phyloP scores from a whole-genome alignment of 1,140 invertebrate species.

The Temnothorax nylanderi region DNA sequence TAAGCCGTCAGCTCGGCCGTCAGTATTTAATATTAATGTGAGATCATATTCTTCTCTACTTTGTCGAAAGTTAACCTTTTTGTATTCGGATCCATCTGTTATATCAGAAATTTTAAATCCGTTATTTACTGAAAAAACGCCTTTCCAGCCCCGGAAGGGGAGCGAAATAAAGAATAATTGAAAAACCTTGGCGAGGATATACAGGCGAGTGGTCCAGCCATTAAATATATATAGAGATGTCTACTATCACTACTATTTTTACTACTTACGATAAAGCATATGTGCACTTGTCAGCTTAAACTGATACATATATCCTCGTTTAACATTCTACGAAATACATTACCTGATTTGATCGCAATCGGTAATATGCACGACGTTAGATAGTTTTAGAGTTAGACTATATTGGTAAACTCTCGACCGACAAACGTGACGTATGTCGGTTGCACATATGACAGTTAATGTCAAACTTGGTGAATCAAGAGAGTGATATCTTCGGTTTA shows the following conservation, averaged over 20 bases:
- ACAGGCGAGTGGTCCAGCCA: not conserved
- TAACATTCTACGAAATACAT: not conserved
- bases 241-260: not conserved
- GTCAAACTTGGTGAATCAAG: slow-evolving; percentile 22
- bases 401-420: not conserved
- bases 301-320: not conserved
- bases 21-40: no score
- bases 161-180: no score
- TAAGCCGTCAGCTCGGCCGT: no score
- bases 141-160: no score
- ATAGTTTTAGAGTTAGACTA: slow-evolving; percentile 26
- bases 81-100: no score
- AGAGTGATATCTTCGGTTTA: slow-evolving; percentile 10
- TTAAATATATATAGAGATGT: not conserved
- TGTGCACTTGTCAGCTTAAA: not conserved
- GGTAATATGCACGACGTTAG: not conserved
- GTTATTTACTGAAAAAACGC: no score
- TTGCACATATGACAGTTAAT: slow-evolving; percentile 15
- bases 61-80: no score
- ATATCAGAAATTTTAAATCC: no score
- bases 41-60: no score
- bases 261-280: not conserved
- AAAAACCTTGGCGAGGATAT: not conserved
- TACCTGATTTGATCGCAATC: not conserved
- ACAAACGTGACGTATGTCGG: slow-evolving; percentile 18